Conservation (phyloP, 2,888 invertebrate species). For the Mythimna vitellina region DNA sequence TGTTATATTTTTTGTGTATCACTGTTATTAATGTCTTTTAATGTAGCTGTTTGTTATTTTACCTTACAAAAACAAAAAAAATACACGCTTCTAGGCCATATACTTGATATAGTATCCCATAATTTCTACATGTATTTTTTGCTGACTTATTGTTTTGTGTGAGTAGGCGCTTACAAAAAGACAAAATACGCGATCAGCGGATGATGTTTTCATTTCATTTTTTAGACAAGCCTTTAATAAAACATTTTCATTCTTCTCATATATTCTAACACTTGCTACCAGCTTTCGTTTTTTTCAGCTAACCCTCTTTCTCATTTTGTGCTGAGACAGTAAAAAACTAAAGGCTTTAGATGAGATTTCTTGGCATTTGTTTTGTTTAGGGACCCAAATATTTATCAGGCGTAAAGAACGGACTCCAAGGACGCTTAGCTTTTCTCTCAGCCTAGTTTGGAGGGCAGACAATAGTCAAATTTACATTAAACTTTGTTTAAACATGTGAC, state of each 20-base stretch:
- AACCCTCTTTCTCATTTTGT: conserved; percentile 31
- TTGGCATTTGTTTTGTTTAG: conserved; percentile 44
- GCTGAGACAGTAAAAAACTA: conserved; percentile 38
- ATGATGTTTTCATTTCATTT: background rate
- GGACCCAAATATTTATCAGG: conserved; percentile 41
- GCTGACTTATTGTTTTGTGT: no score
- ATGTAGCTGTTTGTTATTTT: no score
- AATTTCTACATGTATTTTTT: background rate
- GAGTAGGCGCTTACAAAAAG: background rate
- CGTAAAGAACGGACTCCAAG: conserved; percentile 41
- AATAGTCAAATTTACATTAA: conserved; percentile 13
- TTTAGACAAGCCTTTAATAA: conserved; percentile 12
- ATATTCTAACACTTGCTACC: conserved; percentile 27
- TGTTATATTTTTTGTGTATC: no score
- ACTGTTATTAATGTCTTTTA: no score
- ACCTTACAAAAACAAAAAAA: no score
- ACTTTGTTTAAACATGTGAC: conserved; percentile 18
- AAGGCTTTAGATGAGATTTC: conserved; percentile 24
- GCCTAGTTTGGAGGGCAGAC: conserved; percentile 19
- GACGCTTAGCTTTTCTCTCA: conserved; percentile 19
- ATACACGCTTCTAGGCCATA: no score
- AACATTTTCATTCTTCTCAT: conserved; percentile 2
- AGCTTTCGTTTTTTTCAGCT: conserved; percentile 39
- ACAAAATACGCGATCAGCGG: background rate
- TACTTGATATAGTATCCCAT: background rate